Evolutionary conservation across 1,140 invertebrate genomes (phyloP).

Genomic region (Leptinotarsa defecta): DNA sequence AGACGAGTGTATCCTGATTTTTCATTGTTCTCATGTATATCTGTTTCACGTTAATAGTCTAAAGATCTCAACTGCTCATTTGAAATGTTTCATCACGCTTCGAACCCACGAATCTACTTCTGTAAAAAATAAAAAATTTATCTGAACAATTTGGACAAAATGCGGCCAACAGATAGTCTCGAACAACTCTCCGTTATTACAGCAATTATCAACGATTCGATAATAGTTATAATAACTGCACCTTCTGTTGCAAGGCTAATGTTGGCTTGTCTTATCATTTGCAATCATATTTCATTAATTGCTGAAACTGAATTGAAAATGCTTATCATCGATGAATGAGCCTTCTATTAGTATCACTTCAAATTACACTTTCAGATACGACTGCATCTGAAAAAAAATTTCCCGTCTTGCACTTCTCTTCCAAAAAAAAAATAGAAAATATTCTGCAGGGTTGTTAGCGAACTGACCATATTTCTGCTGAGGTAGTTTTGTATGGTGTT

Average conservation of each 20-base stretch:
- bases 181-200: slow-evolving; percentile 22
- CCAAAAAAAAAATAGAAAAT: too few species aligned
- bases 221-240: slow-evolving; percentile 26
- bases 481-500: too few species aligned
- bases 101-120: neutral
- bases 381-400: too few species aligned
- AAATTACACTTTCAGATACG: too few species aligned
- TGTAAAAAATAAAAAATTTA: neutral
- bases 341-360: neutral
- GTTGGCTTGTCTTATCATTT: slow-evolving; percentile 31
- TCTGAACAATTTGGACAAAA: neutral
- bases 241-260: slow-evolving; percentile 33
- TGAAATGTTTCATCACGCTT: too few species aligned
- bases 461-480: too few species aligned
- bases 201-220: slow-evolving; percentile 17
- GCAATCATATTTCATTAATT: slow-evolving; percentile 25
- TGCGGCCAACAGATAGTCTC: slow-evolving; percentile 11
- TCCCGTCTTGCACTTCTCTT: too few species aligned
- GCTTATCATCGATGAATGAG: slow-evolving; percentile 28
- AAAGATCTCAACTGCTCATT: too few species aligned
- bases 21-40: too few species aligned
- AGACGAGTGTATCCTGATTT: too few species aligned
- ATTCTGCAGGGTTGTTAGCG: too few species aligned
- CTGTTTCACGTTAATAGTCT: too few species aligned
- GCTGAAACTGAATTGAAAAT: slow-evolving; percentile 16